These are phyloP conservation scores for Callipepla californica DNA, from an alignment of 2,113 vertebrate species.

Conservation along the genomic window DNA sequence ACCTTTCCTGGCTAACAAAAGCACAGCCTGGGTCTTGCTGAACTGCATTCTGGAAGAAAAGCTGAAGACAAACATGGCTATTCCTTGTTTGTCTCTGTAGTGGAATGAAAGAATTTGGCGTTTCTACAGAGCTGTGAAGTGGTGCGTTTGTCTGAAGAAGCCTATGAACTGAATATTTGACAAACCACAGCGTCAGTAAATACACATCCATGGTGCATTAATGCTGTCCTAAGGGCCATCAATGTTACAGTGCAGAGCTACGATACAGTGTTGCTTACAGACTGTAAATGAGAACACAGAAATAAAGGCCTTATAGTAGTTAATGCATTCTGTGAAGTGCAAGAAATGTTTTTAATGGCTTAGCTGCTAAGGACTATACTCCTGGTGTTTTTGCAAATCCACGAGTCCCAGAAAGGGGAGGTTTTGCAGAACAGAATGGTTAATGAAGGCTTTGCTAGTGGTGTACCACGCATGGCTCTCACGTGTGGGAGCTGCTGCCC, in stretches of 20 bases:
- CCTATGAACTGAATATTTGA: background rate
- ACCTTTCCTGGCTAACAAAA: background rate
- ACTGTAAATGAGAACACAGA: background rate
- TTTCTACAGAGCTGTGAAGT: background rate
- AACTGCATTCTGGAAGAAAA: background rate
- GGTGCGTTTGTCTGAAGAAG: background rate
- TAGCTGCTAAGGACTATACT: background rate
- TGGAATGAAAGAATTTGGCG: background rate
- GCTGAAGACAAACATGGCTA: background rate
- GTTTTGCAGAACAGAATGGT: background rate
- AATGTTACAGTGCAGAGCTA: background rate
- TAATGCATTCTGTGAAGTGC: background rate
- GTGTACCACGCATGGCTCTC: background rate
- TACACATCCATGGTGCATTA: background rate
- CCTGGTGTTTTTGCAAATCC: background rate
- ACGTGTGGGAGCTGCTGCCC: fast-evolving
- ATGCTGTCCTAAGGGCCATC: fast-evolving
- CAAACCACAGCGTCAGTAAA: background rate
- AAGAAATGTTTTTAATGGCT: background rate
- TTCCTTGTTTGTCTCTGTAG: background rate
- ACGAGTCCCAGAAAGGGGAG: background rate
- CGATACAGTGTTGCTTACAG: background rate
- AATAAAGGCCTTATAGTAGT: background rate
- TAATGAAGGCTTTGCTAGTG: fast-evolving
- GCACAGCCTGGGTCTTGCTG: background rate